Conservation (phyloP, 2,113 vertebrate genomes). For the Marmota flaviventris region DNA sequence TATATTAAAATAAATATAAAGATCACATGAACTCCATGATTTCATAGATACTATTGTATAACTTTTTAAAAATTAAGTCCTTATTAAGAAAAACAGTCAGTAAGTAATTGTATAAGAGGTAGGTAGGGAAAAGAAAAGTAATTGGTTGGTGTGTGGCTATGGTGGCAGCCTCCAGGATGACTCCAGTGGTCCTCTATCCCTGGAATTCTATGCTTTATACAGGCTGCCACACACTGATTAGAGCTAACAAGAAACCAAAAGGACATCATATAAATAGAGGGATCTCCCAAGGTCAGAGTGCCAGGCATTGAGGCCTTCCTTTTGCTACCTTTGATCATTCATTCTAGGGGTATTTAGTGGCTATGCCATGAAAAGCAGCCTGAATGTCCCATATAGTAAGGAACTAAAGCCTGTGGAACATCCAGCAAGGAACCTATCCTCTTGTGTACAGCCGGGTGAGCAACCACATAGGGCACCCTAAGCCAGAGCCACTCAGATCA, state of each 20-base stretch:
- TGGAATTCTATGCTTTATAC: background rate
- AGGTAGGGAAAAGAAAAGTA: background rate
- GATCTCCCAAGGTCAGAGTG: background rate
- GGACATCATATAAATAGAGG: background rate
- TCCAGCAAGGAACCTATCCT: background rate
- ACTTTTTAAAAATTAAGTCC: background rate
- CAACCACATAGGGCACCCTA: background rate
- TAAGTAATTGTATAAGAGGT: background rate
- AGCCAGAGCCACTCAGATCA: background rate
- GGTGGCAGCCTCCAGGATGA: background rate
- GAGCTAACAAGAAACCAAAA: background rate
- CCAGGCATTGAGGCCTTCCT: background rate
- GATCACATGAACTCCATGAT: background rate
- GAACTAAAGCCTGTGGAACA: background rate
- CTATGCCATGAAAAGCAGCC: background rate
- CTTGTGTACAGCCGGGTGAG: background rate
- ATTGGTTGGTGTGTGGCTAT: background rate
- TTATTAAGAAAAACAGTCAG: background rate
- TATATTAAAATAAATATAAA: background rate
- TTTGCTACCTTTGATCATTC: background rate
- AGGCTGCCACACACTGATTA: background rate
- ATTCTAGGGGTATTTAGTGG: background rate
- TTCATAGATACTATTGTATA: background rate
- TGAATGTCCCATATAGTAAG: background rate
- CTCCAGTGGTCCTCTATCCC: background rate